phyloP scores from a whole-genome alignment of 2,113 vertebrate species.

The Agapornis roseicollis region DNA sequence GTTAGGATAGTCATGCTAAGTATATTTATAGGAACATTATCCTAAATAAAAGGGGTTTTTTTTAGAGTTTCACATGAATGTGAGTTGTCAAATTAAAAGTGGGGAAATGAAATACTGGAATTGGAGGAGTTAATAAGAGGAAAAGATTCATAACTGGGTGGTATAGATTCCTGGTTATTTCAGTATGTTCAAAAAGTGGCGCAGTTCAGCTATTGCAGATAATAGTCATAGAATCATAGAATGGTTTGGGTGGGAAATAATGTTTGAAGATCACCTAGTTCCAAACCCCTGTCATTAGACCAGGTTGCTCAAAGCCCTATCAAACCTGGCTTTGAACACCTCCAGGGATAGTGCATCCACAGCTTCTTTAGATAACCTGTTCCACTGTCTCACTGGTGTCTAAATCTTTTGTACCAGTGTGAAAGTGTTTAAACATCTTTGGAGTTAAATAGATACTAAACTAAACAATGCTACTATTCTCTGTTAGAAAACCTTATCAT shows the following conservation, averaged over 20 bases:
- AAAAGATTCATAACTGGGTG: neutral
- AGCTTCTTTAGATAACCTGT: neutral
- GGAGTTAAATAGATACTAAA: neutral
- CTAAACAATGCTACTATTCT: neutral
- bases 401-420: neutral
- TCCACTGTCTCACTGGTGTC: neutral
- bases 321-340: neutral
- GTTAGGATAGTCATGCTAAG: neutral
- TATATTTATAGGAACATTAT: neutral
- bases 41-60: neutral
- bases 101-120: neutral
- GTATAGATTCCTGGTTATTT: neutral
- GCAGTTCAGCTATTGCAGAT: neutral
- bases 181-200: fast-evolving
- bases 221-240: neutral
- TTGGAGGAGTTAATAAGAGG: neutral
- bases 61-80: neutral
- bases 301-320: fast-evolving
- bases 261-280: neutral
- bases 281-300: neutral
- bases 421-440: neutral
- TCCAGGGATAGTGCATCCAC: fast-evolving
- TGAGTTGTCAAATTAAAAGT: neutral
- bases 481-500: neutral
- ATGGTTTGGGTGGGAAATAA: neutral